Conservation (phyloP, 2,888 invertebrate genomes). For the Artemia sinica region DNA sequence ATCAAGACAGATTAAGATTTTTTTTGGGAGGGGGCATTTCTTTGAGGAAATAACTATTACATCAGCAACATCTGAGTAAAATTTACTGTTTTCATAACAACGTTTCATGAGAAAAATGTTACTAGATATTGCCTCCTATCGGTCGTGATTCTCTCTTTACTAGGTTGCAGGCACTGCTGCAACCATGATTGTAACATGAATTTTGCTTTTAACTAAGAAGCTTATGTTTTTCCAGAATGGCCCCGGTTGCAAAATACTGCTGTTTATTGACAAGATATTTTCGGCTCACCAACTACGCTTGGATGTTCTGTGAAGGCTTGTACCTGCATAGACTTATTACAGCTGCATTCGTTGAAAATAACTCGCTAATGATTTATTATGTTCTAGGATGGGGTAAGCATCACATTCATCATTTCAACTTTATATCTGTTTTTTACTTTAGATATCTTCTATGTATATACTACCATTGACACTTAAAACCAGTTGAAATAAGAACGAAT, state of each 20-base stretch:
- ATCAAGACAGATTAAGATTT: too few relatives aligned
- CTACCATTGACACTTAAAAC: not conserved
- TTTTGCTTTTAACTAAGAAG: not conserved
- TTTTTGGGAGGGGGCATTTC: too few relatives aligned
- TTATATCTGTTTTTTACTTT: not conserved
- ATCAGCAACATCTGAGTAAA: too few relatives aligned
- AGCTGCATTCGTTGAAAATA: conserved; percentile 33
- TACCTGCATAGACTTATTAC: conserved; percentile 36
- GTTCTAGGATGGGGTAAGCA: conserved; percentile 36
- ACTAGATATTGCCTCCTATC: too few relatives aligned
- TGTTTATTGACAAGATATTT: conserved; percentile 31
- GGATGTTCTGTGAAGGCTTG: conserved; percentile 36
- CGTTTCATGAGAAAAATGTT: too few relatives aligned
- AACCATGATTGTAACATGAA: too few relatives aligned
- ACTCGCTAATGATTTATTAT: conserved; percentile 32
- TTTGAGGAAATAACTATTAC: too few relatives aligned
- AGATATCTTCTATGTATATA: not conserved
- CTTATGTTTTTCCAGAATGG: conserved; percentile 27
- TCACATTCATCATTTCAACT: not conserved
- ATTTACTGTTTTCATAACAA: too few relatives aligned
- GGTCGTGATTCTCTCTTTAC: too few relatives aligned
- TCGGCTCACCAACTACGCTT: conserved; percentile 35
- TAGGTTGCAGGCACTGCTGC: too few relatives aligned
- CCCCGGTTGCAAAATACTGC: conserved; percentile 28
- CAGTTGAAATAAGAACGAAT: not conserved